Evolutionary conservation across 2,888 invertebrate genomes (phyloP).

Genomic region (Ichneumon xanthorius): DNA sequence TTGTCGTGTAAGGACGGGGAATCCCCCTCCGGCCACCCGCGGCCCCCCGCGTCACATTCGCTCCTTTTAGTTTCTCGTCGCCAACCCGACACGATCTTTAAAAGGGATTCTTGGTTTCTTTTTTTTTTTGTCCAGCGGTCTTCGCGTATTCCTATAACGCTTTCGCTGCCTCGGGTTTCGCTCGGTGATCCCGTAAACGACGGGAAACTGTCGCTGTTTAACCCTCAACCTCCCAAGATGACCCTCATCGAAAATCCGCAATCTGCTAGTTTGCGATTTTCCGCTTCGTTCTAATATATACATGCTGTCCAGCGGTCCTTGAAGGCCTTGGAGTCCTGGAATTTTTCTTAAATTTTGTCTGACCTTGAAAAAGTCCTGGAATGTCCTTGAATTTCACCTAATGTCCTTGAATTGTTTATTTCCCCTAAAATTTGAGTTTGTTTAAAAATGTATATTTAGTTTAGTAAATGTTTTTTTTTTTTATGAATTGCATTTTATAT

Average conservation of each 20-base stretch:
- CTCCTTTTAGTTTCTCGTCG: slow-evolving; percentile 41
- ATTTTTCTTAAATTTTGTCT: no score
- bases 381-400: no score
- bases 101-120: slow-evolving; percentile 2
- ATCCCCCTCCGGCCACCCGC: slow-evolving; percentile 31
- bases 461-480: no score
- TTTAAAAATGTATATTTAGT: no score
- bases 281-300: not conserved
- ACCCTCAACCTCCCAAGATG: not conserved
- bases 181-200: not conserved
- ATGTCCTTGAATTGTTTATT: no score
- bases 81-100: slow-evolving; percentile 43
- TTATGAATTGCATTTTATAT: no score
- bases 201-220: not conserved
- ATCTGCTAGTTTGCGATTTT: not conserved
- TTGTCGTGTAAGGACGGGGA: slow-evolving; percentile 67
- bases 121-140: slow-evolving; percentile 6
- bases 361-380: no score
- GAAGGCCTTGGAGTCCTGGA: no score
- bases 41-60: slow-evolving; percentile 45
- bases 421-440: no score
- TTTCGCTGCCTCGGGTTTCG: not conserved
- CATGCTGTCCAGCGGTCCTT: no score
- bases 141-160: slow-evolving; percentile 3
- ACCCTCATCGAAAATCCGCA: not conserved